phyloP scores from a whole-genome alignment of 1,140 invertebrate genomes.

The Monochamus saltuarius region DNA sequence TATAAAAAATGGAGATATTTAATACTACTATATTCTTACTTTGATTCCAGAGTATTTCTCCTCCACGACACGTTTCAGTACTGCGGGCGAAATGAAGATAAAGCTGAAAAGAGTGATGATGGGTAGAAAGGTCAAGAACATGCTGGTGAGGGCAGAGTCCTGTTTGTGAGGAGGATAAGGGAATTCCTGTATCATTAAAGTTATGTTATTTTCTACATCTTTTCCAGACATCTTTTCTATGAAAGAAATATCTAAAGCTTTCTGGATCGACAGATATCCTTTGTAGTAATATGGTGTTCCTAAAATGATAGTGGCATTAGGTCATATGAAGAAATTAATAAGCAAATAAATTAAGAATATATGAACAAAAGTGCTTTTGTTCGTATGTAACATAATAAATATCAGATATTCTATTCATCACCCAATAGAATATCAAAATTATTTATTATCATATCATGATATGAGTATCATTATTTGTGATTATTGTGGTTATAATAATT shows the following conservation, averaged over 20 bases:
- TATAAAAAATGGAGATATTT: constrained; percentile 4
- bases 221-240: constrained; percentile 29
- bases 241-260: constrained; percentile 41
- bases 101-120: constrained; percentile 46
- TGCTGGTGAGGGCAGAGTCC: constrained; percentile 32
- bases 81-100: constrained; percentile 45
- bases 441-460: too few relatives aligned
- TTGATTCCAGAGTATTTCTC: constrained; percentile 51
- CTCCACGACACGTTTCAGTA: constrained; percentile 47
- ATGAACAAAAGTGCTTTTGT: too few relatives aligned
- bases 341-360: too few relatives aligned
- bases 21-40: constrained; percentile 29
- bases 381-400: too few relatives aligned
- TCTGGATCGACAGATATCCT: constrained; percentile 44
- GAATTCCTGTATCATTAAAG: constrained; percentile 38
- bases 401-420: too few relatives aligned
- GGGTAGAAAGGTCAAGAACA: constrained; percentile 42
- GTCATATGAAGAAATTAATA: not conserved
- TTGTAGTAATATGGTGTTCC: constrained; percentile 35
- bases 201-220: constrained; percentile 6
- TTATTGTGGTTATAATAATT: too few relatives aligned
- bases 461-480: too few relatives aligned
- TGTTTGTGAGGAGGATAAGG: constrained; percentile 47
- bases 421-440: too few relatives aligned
- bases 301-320: constrained; percentile 1